Percentiles rank a stretch among this genome's conserved stretches.
These are phyloP conservation scores for Porites lobata DNA, from an alignment of 92 coral and sea anemone genomes.

Conservation along the genomic window DNA sequence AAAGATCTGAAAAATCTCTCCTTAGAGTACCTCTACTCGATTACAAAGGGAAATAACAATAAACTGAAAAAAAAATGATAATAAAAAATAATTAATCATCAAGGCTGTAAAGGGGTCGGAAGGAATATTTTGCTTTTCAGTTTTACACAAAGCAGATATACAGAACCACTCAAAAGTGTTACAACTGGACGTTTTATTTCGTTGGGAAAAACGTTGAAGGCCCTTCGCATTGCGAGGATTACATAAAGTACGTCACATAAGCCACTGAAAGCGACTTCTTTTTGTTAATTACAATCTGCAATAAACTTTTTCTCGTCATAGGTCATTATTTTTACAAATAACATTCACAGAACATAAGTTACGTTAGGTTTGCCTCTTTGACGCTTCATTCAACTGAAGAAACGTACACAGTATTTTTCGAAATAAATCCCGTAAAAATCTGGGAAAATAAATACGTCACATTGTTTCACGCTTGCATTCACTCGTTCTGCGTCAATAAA, in stretches of 20 bases:
- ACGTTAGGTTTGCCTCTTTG: not conserved
- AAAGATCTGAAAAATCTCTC: no score
- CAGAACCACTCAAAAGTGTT: no score
- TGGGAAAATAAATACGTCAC: not conserved
- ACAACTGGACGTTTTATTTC: not conserved
- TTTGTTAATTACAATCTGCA: not conserved
- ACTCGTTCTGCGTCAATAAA: conserved; percentile 11
- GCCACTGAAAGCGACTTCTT: not conserved
- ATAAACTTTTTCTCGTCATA: not conserved
- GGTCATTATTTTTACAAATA: not conserved
- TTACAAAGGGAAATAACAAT: no score
- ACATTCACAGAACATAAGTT: not conserved
- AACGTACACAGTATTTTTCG: not conserved
- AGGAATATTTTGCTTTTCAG: no score
- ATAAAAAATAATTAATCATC: no score
- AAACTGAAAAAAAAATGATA: no score
- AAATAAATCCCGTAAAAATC: not conserved
- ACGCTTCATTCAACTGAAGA: not conserved
- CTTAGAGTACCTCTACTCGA: no score
- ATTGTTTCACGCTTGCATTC: not conserved
- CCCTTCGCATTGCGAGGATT: not conserved
- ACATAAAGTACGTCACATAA: not conserved
- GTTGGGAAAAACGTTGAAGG: not conserved
- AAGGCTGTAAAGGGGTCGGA: no score
- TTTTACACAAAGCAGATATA: no score